Percentiles rank a stretch among this genome's conserved stretches.
Evolutionary conservation across 2,888 invertebrate species (phyloP).

Genomic region (Drosophila algonquin): DNA sequence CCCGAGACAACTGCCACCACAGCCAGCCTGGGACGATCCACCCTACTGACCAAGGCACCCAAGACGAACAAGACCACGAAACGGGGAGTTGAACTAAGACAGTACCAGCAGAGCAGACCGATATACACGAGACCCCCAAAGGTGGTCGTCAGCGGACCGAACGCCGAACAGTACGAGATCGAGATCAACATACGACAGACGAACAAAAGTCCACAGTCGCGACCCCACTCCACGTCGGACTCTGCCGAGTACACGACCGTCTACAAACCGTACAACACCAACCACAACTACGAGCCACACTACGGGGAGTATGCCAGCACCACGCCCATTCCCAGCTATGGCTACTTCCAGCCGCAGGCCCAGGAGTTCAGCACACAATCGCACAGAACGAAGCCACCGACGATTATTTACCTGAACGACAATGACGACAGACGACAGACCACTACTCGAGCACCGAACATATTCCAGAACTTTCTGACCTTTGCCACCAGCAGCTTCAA

Average conservation of each 20-base stretch:
- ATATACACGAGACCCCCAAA: constrained; percentile 78
- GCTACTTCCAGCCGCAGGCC: constrained; percentile 53
- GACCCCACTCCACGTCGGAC: constrained; percentile 47
- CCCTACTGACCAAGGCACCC: constrained; percentile 45
- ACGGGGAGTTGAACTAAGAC: constrained; percentile 74
- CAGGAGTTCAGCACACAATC: constrained; percentile 46
- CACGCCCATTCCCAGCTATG: constrained; percentile 61
- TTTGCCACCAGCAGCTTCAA: constrained; percentile 73
- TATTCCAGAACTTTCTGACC: constrained; percentile 79
- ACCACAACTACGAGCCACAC: constrained; percentile 66
- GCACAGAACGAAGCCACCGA: constrained; percentile 81
- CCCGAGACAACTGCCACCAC: constrained; percentile 21
- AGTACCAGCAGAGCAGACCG: constrained; percentile 72
- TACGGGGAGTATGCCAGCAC: constrained; percentile 63
- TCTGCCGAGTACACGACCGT: constrained; percentile 63
- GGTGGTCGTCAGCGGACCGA: constrained; percentile 77
- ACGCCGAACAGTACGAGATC: constrained; percentile 82
- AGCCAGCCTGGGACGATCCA: constrained; percentile 17
- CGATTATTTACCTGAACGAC: constrained; percentile 82
- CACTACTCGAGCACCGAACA: constrained; percentile 72
- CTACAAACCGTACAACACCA: constrained; percentile 66
- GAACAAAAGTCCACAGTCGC: constrained; percentile 66
- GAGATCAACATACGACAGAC: constrained; percentile 84
- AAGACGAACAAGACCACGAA: constrained; percentile 59
- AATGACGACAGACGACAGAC: constrained; percentile 68